phyloP scores from a whole-genome alignment of 2,113 vertebrate genomes.

The Semnornis frantzii region DNA sequence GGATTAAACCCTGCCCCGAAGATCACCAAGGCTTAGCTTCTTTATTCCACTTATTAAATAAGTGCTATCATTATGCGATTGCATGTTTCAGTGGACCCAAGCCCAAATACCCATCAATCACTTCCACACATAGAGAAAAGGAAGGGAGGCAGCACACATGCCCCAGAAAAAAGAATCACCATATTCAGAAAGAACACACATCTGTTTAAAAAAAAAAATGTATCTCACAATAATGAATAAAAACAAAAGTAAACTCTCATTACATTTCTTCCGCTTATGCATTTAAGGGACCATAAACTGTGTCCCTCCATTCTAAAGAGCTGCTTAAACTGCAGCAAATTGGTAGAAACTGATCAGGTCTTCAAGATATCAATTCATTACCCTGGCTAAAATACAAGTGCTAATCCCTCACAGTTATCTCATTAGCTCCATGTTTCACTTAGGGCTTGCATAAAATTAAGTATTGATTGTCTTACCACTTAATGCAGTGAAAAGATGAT shows the following conservation, averaged over 20 bases:
- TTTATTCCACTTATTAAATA: neutral
- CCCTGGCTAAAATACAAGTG: neutral
- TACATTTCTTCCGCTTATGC: neutral
- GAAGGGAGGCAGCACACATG: rapidly evolving
- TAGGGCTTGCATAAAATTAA: constrained; percentile 19
- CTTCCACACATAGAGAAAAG: rapidly evolving
- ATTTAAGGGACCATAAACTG: neutral
- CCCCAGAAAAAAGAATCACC: neutral
- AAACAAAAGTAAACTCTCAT: neutral
- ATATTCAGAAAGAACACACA: neutral
- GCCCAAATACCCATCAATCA: neutral
- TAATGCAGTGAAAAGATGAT: constrained; percentile 14
- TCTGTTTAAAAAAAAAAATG: neutral
- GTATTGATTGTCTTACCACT: neutral
- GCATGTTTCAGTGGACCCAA: neutral
- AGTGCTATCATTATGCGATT: neutral
- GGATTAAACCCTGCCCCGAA: neutral
- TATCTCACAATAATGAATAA: neutral
- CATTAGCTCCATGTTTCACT: constrained; percentile 38
- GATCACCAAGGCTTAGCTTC: neutral
- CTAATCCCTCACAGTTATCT: neutral
- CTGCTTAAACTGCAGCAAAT: neutral
- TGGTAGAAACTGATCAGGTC: constrained; percentile 19
- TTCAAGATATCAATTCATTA: neutral
- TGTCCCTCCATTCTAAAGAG: neutral